A percentile compares a stretch with the other conserved stretches of the same genome.
Conservation (phyloP, 92 coral and sea anemone species). For the Palythoa heliodiscus region DNA sequence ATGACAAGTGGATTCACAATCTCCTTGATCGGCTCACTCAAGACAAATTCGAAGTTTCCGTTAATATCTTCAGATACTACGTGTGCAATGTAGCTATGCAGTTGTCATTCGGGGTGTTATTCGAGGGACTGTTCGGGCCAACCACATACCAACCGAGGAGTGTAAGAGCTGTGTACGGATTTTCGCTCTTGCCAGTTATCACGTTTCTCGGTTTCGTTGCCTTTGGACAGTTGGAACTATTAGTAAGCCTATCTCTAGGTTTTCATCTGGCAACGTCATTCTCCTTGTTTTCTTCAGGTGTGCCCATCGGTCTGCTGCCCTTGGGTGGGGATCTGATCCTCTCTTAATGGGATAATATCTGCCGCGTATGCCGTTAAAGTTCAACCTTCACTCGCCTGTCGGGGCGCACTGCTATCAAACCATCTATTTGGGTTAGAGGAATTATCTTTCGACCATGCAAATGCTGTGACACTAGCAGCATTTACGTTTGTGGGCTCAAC, state of each 20-base stretch:
- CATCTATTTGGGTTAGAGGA: slow-evolving; percentile 38
- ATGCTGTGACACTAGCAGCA: slow-evolving; percentile 34
- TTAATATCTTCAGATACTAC: neutral
- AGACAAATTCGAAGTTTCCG: neutral
- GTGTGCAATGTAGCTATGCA: neutral
- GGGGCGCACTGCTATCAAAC: slow-evolving; percentile 22
- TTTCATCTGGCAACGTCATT: neutral
- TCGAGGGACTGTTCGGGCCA: neutral
- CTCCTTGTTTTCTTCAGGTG: slow-evolving; percentile 19
- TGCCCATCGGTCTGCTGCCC: slow-evolving; percentile 24
- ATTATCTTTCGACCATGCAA: slow-evolving; percentile 50
- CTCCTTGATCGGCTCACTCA: neutral
- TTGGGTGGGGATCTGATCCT: slow-evolving; percentile 35
- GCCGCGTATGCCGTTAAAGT: slow-evolving; percentile 31
- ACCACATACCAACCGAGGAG: slow-evolving; percentile 11
- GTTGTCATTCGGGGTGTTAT: neutral
- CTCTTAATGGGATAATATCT: slow-evolving; percentile 18
- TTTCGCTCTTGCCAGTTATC: neutral
- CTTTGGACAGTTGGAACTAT: slow-evolving; percentile 17
- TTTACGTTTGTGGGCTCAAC: slow-evolving; percentile 40
- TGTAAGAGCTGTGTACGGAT: neutral
- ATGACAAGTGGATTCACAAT: neutral
- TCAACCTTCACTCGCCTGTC: slow-evolving; percentile 15
- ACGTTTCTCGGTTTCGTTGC: slow-evolving; percentile 1
- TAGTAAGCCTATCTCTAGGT: neutral